Percentiles rank a stretch among this genome's conserved stretches.
These are phyloP conservation scores for Reticulitermes speratus DNA, from an alignment of 1,140 invertebrate genomes.

Conservation along the genomic window DNA sequence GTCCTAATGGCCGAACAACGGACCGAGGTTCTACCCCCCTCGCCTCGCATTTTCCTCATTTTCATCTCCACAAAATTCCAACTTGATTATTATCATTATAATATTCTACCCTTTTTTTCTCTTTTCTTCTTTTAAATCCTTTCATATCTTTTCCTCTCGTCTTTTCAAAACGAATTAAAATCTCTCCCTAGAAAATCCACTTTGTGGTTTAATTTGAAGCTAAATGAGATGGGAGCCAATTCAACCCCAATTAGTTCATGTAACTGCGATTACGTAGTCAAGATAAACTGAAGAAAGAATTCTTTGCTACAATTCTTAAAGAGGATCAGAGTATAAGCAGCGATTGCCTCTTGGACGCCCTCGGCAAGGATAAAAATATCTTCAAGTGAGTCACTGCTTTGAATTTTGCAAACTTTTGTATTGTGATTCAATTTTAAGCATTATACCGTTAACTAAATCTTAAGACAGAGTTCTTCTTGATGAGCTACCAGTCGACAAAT, in stretches of 20 bases:
- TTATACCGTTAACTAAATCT: too few relatives aligned
- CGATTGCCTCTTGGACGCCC: neutral
- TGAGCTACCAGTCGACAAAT: too few relatives aligned
- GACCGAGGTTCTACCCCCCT: neutral
- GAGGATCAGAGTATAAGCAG: neutral
- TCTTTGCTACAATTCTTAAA: neutral
- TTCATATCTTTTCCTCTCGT: neutral
- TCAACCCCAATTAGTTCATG: neutral
- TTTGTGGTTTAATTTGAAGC: constrained; percentile 16
- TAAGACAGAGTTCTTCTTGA: too few relatives aligned
- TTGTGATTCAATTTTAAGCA: too few relatives aligned
- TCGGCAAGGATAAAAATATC: neutral
- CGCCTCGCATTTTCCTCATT: neutral
- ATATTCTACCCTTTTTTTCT: constrained; percentile 17
- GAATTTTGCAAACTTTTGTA: too few relatives aligned
- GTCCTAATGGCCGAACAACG: neutral
- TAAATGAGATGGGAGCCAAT: constrained; percentile 1
- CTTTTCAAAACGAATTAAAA: neutral
- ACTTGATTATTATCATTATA: constrained; percentile 20
- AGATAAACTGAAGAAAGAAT: constrained; percentile 2
- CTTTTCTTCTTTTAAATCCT: constrained; percentile 2
- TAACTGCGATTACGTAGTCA: neutral
- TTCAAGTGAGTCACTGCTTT: too few relatives aligned
- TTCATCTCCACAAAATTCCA: constrained; percentile 13
- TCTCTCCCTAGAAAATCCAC: neutral